Evolutionary conservation across 2,113 vertebrate genomes (phyloP), one percentile per base, ranked within the genome.

Genomic region (Tetrax tetrax): DNA sequence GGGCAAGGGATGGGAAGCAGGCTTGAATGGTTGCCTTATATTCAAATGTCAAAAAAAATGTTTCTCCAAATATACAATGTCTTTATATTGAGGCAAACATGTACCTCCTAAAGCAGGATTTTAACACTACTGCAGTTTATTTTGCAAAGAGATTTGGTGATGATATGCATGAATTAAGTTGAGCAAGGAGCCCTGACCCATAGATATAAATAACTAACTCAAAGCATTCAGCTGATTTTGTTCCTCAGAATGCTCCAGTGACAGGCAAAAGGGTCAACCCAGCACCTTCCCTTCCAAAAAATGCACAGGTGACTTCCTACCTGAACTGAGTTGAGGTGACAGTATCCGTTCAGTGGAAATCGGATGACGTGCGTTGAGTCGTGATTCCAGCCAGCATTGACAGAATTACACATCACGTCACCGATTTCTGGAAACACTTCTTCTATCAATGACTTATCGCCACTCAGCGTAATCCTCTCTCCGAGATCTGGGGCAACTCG

Each of bases 311-410:
- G 71, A 7, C 10, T 4, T 35, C 65, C 66, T 98, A 99, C 99
- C 99, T 99, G 99, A 91, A 99, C 99, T 85, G 99, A 99, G 98
- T 99, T 99, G 98, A 99, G 98, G 95, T 98, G 98, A 89, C 99
- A 99, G 98, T 99, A 98, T 88, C 98, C 98, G 3, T 98, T 99
- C 54, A 99, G 98, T 0, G 99, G 99, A 57, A 99, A 99, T 70
- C 98, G 98, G 95, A 99, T 98, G 96, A 99, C 97, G 10, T 99
- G 98, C 2, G 98, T 98, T 0, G 98, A 98, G 94, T 99, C 98
- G 25, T 98, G 98, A 87, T 98, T 98, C 98, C 98, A 98, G 92
- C 98, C 98, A 4, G 98, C 98, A 10, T 99, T 99, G 93, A 98
- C 97, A 1, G 99, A 98, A 79, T 98, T 98, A 50, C 98, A 99